Base-by-base conservation (phyloP, 2,113 vertebrate genomes). In the Illadopsis cleaveri region DNA sequence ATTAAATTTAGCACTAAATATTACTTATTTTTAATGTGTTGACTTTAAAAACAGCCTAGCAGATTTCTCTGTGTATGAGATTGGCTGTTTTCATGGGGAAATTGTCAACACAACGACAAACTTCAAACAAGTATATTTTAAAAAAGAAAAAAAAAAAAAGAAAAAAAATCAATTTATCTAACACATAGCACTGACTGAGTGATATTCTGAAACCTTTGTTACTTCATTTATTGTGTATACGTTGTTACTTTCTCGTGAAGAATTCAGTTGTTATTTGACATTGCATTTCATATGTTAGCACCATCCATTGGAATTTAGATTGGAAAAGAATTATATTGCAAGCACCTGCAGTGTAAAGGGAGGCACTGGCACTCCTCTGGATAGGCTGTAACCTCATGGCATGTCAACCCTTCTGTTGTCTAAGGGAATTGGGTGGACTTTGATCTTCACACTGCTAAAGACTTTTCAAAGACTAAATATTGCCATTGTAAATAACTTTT, bases 401-500 rank as follows among this genome's bases (percentile, higher is more conserved):
- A 45, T 44, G 70, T 89, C 82, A 95, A 8, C 21, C 51, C 61
- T 64, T 97, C 91, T 97, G 80, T 91, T 96, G 48, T 94, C 93
- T 96, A 92, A 91, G 94, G 94, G 93, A 96, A 60, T 66, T 92
- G 93, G 92, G 98, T 98, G 98, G 98, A 98, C 98, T 98, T 98
- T 96, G 97, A 98, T 98, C 98, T 98, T 98, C 98, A 98, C 97
- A 98, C 98, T 98, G 98, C 98, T 98, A 97, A 97, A 98, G 98
- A 99, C 98, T 98, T 98, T 98, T 98, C 98, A 98, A 98, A 99
- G 97, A 98, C 98, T 98, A 97, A 98, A 98, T 98, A 98, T 98
- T 98, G 98, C 98, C 98, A 97, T 95, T 99, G 99, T 99, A 99
- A 99, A 99, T 99, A 99, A 98, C 98, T 99, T 99, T 99, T 98